Base-by-base conservation (phyloP, 2,888 invertebrate species). In the Cantharis lateralis region DNA sequence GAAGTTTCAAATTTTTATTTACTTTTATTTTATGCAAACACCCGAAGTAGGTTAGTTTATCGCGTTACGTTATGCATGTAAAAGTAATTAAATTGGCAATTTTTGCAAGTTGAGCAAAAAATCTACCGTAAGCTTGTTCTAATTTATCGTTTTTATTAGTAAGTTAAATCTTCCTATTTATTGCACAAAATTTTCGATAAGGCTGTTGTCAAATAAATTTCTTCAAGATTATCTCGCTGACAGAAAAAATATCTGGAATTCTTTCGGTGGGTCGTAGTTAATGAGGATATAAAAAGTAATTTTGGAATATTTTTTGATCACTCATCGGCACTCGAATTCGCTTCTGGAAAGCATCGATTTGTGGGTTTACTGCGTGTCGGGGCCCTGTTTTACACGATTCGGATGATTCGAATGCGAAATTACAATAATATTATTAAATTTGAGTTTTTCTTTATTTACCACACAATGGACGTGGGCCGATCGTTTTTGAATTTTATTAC, bases 61-160 rank as follows among this genome's bases (percentile, higher is more conserved):
- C 70, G 64, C 48, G 48, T 48, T 64, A 64, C 28, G 70, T 63
- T 70, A 71, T 71, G 70, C 66, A 68, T 62, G 68, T 48, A 68
- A 20, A 70, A 66, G 70, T 68, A 71, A 68, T 75, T 73, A 73
- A 66, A 32, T 15, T 70, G 24, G 71, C 64, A 71, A 28, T 62
- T 26, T 66, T 20, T 15, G 15, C 24, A 24, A 15, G 15, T 20
- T 13, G 11, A 62, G 24, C 70, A 71, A 70, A 70, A 70, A 70
- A 70, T 62, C 62, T 62, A 70, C 70, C 70, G 70, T 70, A 70
- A 11, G 61, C 20, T 24, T 26, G 62, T 61, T 62, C 70, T 61
- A 70, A n/a, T 70, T 70, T 61, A 28, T 15, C 70, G 16, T 28
- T 15, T 15, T 26, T 62, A 66, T 72, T 72, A 18, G 28, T 18